phyloP scores from a whole-genome alignment of 2,797 vertebrate genomes.

The Pteronotus mesoamericanus region DNA sequence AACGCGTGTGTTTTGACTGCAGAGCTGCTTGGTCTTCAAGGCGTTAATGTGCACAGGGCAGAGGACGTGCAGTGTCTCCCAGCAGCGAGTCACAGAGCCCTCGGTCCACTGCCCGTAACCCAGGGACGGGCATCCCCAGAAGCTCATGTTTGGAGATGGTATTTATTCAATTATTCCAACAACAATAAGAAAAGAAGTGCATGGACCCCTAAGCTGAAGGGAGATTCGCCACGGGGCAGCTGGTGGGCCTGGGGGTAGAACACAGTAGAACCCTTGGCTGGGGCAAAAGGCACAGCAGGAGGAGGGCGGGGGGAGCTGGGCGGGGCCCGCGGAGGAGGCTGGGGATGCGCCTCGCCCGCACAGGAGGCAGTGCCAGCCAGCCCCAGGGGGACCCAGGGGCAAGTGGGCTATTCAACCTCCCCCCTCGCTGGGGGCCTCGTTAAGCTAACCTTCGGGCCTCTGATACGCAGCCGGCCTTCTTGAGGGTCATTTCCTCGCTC shows the following conservation, averaged over 20 bases:
- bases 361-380: neutral
- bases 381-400: rapidly evolving
- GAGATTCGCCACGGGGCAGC: neutral
- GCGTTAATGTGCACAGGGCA: rapidly evolving
- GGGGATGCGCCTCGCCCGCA: neutral
- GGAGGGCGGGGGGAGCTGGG: neutral
- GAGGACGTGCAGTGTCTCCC: neutral
- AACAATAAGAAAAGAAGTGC: neutral
- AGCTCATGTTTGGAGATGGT: neutral
- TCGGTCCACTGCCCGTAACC: neutral
- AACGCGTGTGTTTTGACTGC: neutral
- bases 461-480: neutral
- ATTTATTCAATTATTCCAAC: neutral
- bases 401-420: neutral
- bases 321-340: neutral
- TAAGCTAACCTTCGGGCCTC: neutral
- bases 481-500: neutral
- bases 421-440: neutral
- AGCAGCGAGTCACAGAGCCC: too few relatives aligned
- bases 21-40: neutral
- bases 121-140: neutral
- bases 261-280: neutral
- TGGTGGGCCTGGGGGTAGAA: neutral
- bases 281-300: neutral
- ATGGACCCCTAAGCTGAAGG: neutral